These are phyloP conservation scores for Jacana jacana DNA, from an alignment of 2,113 vertebrate species.

Conservation along the genomic window DNA sequence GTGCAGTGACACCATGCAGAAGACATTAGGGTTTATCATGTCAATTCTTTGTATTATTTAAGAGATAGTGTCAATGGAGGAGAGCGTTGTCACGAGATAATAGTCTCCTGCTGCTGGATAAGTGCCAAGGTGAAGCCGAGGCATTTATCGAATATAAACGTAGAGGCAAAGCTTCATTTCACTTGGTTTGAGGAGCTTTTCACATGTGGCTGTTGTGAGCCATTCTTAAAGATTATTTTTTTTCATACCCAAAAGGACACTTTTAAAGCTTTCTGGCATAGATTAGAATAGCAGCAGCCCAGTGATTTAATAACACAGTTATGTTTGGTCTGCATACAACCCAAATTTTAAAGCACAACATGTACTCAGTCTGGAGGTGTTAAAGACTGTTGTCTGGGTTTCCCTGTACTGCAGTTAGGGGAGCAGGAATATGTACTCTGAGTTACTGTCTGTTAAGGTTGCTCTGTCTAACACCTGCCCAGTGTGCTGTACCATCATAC, in stretches of 20 bases:
- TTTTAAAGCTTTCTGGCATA: not conserved
- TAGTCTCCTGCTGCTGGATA: slow-evolving; percentile 45
- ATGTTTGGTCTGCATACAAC: not conserved
- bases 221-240: not conserved
- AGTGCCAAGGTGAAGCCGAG: slow-evolving; percentile 24
- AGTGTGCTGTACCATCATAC: not conserved
- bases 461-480: not conserved
- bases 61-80: slow-evolving; percentile 35
- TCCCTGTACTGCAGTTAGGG: not conserved
- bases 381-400: not conserved
- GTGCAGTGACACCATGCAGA: slow-evolving; percentile 6
- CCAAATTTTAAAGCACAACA: not conserved
- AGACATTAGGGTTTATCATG: slow-evolving; percentile 3
- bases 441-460: not conserved
- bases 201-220: not conserved
- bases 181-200: not conserved
- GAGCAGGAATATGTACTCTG: not conserved
- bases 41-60: slow-evolving; percentile 53
- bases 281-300: not conserved
- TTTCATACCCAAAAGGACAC: not conserved
- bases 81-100: slow-evolving; percentile 37
- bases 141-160: slow-evolving; percentile 15
- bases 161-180: slow-evolving; percentile 33
- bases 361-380: not conserved
- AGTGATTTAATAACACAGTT: not conserved